Evolutionary conservation across 2,797 vertebrate species (phyloP).

Genomic region (Micromesistius poutassou): DNA sequence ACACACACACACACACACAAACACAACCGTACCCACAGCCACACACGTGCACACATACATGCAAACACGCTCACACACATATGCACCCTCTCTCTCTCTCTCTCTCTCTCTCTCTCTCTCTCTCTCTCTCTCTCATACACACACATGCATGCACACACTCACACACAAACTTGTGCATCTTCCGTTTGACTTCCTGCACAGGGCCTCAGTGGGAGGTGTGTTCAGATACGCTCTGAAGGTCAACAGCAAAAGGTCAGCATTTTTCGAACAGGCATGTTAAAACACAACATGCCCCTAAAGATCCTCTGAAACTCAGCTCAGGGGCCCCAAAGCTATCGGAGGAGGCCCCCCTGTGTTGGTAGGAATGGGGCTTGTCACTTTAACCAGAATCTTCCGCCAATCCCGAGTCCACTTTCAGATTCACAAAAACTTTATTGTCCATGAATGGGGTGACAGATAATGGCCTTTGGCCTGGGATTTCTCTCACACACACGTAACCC

Average conservation of each 20-base stretch:
- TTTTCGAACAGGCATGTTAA: conserved; percentile 31
- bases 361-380: conserved; percentile 21
- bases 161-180: background rate
- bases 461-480: background rate
- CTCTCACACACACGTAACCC: background rate
- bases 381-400: background rate
- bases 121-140: background rate
- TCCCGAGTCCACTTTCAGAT: background rate
- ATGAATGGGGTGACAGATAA: background rate
- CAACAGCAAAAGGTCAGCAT: conserved; percentile 34
- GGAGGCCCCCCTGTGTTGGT: conserved; percentile 23
- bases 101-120: background rate
- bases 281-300: conserved; percentile 22
- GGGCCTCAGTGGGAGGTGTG: conserved; percentile 33
- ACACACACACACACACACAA: too few relatives aligned
- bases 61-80: too few relatives aligned
- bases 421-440: background rate
- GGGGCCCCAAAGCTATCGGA: conserved; percentile 20
- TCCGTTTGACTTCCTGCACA: conserved; percentile 27
- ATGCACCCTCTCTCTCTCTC: too few relatives aligned
- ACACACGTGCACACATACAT: too few relatives aligned
- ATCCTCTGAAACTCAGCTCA: conserved; percentile 12
- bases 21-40: too few relatives aligned
- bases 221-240: conserved; percentile 45
- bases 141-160: background rate